These are phyloP conservation scores for Thunnus albacares DNA, from an alignment of 2,797 vertebrate species.

Conservation along the genomic window DNA sequence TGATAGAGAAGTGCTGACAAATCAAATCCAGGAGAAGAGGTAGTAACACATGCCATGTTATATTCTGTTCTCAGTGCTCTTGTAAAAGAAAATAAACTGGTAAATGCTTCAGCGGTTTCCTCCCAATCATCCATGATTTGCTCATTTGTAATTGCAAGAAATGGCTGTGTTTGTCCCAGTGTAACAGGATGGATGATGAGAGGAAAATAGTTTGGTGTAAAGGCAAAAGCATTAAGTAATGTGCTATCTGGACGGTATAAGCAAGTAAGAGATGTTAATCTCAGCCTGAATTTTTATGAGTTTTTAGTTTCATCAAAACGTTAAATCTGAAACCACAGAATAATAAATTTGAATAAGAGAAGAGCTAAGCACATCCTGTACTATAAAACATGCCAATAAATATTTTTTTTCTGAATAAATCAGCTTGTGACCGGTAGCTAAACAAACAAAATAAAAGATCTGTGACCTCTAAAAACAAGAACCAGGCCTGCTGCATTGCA, in stretches of 20 bases:
- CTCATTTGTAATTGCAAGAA: neutral
- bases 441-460: constrained; percentile 2
- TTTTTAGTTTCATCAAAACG: constrained; percentile 25
- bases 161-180: neutral
- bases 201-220: constrained; percentile 5
- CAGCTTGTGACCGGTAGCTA: neutral
- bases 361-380: neutral
- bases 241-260: neutral
- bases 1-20: constrained; percentile 7
- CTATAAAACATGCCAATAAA: neutral
- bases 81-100: constrained; percentile 45
- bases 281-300: neutral
- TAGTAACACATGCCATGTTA: neutral
- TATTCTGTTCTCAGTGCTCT: constrained; percentile 5
- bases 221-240: neutral
- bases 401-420: constrained; percentile 17
- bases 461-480: constrained; percentile 15
- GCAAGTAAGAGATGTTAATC: neutral
- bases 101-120: constrained; percentile 31
- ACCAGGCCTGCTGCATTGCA: neutral
- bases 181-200: neutral
- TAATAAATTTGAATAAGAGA: constrained; percentile 4
- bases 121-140: constrained; percentile 31
- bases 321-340: constrained; percentile 6
- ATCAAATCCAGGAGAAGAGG: neutral